phyloP scores from a whole-genome alignment of 1,140 invertebrate genomes.

The Drosophila kanapiae region DNA sequence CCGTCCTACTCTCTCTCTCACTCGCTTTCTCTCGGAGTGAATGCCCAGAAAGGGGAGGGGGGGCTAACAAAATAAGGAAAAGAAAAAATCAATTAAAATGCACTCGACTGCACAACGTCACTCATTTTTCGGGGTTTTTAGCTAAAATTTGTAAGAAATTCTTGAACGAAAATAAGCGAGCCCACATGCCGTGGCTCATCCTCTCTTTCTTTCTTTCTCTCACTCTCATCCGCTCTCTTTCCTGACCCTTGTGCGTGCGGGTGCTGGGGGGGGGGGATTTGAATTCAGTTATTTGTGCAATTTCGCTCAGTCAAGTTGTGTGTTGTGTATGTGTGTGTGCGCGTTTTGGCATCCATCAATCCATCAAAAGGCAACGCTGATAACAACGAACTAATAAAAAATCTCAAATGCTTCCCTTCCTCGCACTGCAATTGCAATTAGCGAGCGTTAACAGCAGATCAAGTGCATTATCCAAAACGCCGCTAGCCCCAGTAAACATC shows the following conservation, averaged over 20 bases:
- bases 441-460: constrained; percentile 16
- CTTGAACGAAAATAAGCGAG: constrained; percentile 37
- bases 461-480: constrained; percentile 43
- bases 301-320: constrained; percentile 80
- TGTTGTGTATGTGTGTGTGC: constrained; percentile 55
- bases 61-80: constrained; percentile 11
- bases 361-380: constrained; percentile 20
- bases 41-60: constrained; percentile 5
- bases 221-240: not conserved
- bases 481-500: constrained; percentile 62
- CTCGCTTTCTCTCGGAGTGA: constrained; percentile 8
- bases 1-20: constrained; percentile 4
- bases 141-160: constrained; percentile 68
- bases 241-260: constrained; percentile 3
- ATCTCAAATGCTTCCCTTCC: constrained; percentile 12
- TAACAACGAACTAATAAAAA: constrained; percentile 25
- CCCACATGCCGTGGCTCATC: not conserved
- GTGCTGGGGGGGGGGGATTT: constrained; percentile 52
- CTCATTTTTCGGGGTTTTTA: constrained; percentile 46
- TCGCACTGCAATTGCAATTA: not conserved
- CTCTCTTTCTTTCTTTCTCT: constrained; percentile 14
- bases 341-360: constrained; percentile 52
- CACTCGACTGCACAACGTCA: constrained; percentile 64
- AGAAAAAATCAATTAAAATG: constrained; percentile 83
- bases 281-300: constrained; percentile 82